These are phyloP conservation scores for Poecilus cupreus DNA, from an alignment of 2,888 invertebrate genomes.

Conservation along the genomic window DNA sequence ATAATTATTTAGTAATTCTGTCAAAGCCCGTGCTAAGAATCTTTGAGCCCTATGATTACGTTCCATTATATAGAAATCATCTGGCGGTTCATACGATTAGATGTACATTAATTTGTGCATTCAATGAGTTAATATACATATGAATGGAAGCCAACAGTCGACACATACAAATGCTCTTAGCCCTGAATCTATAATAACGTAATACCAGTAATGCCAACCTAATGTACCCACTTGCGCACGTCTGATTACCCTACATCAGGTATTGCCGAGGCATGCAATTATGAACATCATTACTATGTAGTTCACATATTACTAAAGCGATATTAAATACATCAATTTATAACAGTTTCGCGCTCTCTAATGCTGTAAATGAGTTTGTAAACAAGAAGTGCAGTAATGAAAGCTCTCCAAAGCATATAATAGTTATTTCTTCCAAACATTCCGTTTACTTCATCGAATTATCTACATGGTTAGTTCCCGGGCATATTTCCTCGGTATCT, in stretches of 20 bases:
- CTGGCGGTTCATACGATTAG: neutral
- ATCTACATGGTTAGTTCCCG: slow-evolving; percentile 6
- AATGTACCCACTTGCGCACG: slow-evolving; percentile 8
- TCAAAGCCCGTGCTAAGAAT: neutral
- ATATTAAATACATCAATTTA: too few species aligned
- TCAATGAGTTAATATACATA: slow-evolving; percentile 14
- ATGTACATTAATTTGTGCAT: slow-evolving; percentile 27
- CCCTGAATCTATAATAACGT: slow-evolving; percentile 6
- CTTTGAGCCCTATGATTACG: neutral
- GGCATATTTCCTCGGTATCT: slow-evolving; percentile 22
- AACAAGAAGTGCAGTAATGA: too few species aligned
- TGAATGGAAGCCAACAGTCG: slow-evolving; percentile 16
- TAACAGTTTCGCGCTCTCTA: too few species aligned
- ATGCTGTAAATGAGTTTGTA: too few species aligned
- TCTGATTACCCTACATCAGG: neutral
- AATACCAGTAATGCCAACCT: slow-evolving; percentile 3
- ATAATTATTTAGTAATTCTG: too few species aligned
- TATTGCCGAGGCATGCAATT: neutral
- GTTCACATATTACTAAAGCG: neutral
- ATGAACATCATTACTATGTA: neutral
- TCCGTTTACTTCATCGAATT: slow-evolving; percentile 1
- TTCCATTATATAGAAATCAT: slow-evolving; percentile 1
- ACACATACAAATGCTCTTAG: slow-evolving; percentile 12
- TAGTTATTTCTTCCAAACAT: neutral
- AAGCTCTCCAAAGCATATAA: too few species aligned